Percentiles rank a stretch among this genome's conserved stretches.
phyloP scores from a whole-genome alignment of 2,888 invertebrate genomes.

The Cordilura impudica region DNA sequence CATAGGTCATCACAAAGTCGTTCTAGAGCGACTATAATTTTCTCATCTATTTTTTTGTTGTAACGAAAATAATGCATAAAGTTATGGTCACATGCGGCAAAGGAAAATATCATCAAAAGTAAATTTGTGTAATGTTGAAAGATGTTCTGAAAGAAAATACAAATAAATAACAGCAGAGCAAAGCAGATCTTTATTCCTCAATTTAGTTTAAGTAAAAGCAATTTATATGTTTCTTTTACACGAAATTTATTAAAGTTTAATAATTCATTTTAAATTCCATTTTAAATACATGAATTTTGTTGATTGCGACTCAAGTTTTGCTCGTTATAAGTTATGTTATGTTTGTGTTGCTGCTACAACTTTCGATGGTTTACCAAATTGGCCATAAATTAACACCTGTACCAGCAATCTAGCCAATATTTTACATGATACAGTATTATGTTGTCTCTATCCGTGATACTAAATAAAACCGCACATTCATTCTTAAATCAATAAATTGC shows the following conservation, averaged over 20 bases:
- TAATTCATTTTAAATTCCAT: not conserved
- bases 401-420: not conserved
- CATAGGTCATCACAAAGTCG: no score
- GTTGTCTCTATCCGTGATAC: not conserved
- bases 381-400: conserved; percentile 30
- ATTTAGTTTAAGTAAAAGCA: no score
- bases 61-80: no score
- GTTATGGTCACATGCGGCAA: conserved; percentile 23
- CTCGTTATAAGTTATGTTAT: conserved; percentile 13
- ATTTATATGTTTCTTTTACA: not conserved
- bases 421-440: conserved; percentile 23
- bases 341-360: not conserved
- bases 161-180: not conserved
- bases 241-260: not conserved
- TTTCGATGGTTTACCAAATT: not conserved
- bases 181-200: not conserved
- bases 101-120: conserved; percentile 36
- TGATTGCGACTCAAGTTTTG: no score
- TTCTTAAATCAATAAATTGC: not conserved
- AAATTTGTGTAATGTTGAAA: conserved; percentile 30
- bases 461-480: not conserved
- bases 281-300: not conserved
- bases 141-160: not conserved
- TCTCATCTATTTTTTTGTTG: no score
- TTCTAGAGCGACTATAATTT: no score